A percentile compares a stretch with the other conserved stretches of the same genome.
These are phyloP conservation scores for Pedicia rivosa DNA, from an alignment of 2,888 invertebrate genomes.

Conservation along the genomic window DNA sequence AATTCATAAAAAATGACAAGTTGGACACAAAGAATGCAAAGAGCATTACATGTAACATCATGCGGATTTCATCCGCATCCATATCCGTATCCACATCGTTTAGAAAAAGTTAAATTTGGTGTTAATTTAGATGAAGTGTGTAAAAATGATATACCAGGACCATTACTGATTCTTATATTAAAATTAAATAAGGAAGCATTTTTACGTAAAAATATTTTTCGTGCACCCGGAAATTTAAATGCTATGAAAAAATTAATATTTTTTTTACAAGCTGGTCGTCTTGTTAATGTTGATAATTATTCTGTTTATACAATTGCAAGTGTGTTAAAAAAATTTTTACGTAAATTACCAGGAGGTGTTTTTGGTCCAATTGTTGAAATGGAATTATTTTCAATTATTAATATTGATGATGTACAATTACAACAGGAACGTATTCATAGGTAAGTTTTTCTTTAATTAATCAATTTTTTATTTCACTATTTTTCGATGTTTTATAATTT, in stretches of 20 bases:
- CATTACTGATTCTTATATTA: conserved; percentile 75
- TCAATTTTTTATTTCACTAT: no score
- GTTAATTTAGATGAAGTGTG: conserved; percentile 83
- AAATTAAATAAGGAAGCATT: conserved; percentile 93
- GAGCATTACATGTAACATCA: conserved; percentile 80
- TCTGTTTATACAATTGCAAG: conserved; percentile 97
- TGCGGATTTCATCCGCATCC: conserved; percentile 74
- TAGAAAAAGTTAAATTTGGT: conserved; percentile 92
- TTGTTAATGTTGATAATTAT: conserved; percentile 87
- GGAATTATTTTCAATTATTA: conserved; percentile 75
- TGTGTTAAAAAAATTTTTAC: conserved; percentile 91
- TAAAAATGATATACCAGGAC: conserved; percentile 89
- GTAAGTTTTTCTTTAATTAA: conserved; percentile 35
- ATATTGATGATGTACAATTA: conserved; percentile 61
- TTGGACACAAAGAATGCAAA: conserved; percentile 85
- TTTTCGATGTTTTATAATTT: no score
- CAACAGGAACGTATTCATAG: conserved; percentile 86
- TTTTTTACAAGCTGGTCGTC: conserved; percentile 73
- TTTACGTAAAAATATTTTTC: conserved; percentile 80
- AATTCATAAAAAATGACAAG: conserved; percentile 49
- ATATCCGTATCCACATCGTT: conserved; percentile 63
- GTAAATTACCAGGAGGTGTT: conserved; percentile 92
- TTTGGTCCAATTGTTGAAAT: conserved; percentile 87
- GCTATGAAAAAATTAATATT: conserved; percentile 88
- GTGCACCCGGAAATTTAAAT: conserved; percentile 89